Conservation (phyloP, 1,140 invertebrate species). For the Musca domestica region DNA sequence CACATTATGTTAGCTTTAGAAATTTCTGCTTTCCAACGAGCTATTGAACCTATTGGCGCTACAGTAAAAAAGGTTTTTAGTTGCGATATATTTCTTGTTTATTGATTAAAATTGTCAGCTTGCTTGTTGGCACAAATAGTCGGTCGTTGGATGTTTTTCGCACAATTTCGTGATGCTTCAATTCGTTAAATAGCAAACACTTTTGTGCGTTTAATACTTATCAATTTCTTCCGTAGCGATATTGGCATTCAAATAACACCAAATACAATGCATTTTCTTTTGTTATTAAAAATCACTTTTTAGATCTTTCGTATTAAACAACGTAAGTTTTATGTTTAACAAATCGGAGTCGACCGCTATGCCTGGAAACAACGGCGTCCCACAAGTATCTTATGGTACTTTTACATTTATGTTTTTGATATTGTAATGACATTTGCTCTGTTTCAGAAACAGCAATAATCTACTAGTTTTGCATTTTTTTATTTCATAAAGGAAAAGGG, state of each 20-base stretch:
- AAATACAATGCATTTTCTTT: constrained; percentile 9
- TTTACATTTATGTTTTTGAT: too few relatives aligned
- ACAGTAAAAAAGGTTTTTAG: neutral
- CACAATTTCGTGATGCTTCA: too few relatives aligned
- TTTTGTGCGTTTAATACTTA: neutral
- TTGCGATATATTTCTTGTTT: neutral
- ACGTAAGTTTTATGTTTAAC: too few relatives aligned
- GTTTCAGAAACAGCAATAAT: too few relatives aligned
- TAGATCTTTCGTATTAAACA: too few relatives aligned
- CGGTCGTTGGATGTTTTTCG: neutral
- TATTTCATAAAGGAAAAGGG: too few relatives aligned
- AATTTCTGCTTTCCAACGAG: neutral
- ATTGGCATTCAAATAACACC: neutral
- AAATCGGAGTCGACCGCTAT: too few relatives aligned
- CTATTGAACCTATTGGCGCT: neutral
- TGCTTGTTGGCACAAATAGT: neutral
- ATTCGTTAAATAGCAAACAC: too few relatives aligned
- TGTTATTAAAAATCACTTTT: neutral
- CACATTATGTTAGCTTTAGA: constrained; percentile 35
- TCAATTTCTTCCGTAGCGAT: constrained; percentile 12
- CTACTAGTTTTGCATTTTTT: too few relatives aligned
- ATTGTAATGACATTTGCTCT: too few relatives aligned
- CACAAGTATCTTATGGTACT: too few relatives aligned
- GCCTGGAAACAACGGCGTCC: too few relatives aligned
- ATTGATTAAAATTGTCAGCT: constrained; percentile 29